Conservation (phyloP, 1,140 invertebrate species). For the Muscidifurax raptorellus region DNA sequence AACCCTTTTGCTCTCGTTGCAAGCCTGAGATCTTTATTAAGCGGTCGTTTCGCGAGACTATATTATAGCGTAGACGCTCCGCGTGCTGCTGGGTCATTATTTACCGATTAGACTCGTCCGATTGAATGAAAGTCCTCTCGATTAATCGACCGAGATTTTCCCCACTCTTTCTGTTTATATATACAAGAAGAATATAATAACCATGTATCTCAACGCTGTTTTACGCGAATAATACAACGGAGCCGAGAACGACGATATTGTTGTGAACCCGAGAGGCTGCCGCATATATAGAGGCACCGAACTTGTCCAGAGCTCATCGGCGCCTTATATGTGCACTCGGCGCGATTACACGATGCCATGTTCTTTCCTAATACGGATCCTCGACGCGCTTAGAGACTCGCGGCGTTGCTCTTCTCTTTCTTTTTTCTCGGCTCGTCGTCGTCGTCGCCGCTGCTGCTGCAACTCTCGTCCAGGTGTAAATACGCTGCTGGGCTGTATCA, state of each 20-base stretch:
- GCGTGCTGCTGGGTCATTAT: slow-evolving; percentile 34
- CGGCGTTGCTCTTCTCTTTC: slow-evolving; percentile 3
- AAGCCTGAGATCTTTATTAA: slow-evolving; percentile 42
- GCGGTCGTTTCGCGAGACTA: not conserved
- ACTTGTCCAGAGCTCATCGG: slow-evolving; percentile 61
- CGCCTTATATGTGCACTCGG: slow-evolving; percentile 64
- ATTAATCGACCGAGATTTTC: not conserved
- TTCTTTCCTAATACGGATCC: slow-evolving; percentile 66
- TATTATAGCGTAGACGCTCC: not conserved
- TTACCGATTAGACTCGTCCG: slow-evolving; percentile 44
- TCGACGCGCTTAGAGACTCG: slow-evolving; percentile 55
- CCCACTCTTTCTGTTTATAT: too few species aligned
- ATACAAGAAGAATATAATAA: too few species aligned
- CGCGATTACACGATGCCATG: slow-evolving; percentile 62
- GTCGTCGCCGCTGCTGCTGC: not conserved
- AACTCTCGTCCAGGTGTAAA: slow-evolving; percentile 40
- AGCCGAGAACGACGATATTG: slow-evolving; percentile 9
- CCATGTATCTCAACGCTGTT: not conserved
- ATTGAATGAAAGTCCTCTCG: not conserved
- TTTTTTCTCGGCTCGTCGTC: not conserved
- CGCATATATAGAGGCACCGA: slow-evolving; percentile 46
- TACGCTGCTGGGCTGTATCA: not conserved
- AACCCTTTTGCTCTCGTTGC: slow-evolving; percentile 9
- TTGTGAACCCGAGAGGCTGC: slow-evolving; percentile 13
- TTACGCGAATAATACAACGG: not conserved